phyloP scores from a whole-genome alignment of 2,888 invertebrate species.

The Ethmia dodecea region DNA sequence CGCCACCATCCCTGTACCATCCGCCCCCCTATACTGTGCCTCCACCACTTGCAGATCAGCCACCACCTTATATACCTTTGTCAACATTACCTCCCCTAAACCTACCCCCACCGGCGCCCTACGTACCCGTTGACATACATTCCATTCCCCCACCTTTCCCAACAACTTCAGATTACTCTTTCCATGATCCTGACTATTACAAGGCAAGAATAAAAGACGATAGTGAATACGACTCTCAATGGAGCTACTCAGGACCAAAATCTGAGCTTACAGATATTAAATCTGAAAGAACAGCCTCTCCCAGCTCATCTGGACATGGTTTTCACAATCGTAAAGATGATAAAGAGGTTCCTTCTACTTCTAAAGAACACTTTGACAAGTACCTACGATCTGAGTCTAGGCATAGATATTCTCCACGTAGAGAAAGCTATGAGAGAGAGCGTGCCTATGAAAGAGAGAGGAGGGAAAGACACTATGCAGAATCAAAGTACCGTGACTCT shows the following conservation, averaged over 20 bases:
- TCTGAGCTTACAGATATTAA: background rate
- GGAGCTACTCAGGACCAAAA: background rate
- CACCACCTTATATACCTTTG: background rate
- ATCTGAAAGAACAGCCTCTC: constrained; percentile 3
- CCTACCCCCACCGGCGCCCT: constrained; percentile 28
- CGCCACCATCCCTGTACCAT: constrained; percentile 28
- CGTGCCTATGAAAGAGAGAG: constrained; percentile 25
- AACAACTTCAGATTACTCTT: constrained; percentile 21
- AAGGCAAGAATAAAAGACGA: background rate
- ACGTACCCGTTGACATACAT: constrained; percentile 19
- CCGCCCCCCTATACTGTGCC: constrained; percentile 29
- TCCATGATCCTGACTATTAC: constrained; percentile 1
- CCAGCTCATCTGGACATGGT: background rate
- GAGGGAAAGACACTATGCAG: constrained; percentile 21
- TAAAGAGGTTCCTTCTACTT: constrained; percentile 13
- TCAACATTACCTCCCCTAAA: constrained; percentile 22
- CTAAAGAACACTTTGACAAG: constrained; percentile 8
- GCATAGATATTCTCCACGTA: constrained; percentile 27
- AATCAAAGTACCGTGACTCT: constrained; percentile 26
- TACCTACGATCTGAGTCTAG: constrained; percentile 16
- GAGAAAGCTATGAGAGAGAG: constrained; percentile 25
- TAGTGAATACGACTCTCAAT: too few relatives aligned
- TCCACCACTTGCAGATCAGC: constrained; percentile 15
- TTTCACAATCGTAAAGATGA: constrained; percentile 13
- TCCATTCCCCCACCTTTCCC: constrained; percentile 23